These are phyloP conservation scores for Ichneumoninae sp. DNA, from an alignment of 2,888 invertebrate genomes.

Conservation along the genomic window DNA sequence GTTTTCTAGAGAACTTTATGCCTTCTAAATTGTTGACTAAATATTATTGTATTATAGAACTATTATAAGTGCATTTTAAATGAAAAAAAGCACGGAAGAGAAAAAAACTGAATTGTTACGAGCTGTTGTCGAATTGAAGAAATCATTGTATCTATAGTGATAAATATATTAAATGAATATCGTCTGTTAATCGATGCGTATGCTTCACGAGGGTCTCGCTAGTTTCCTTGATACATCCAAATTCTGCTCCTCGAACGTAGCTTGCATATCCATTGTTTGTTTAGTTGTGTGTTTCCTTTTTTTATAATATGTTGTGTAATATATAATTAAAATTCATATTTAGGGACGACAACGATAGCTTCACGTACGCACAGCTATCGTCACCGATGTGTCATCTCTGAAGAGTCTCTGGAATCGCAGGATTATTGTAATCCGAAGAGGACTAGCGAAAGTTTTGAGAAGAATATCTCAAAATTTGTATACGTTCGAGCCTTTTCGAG, in stretches of 20 bases:
- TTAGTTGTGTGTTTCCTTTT: constrained; percentile 13
- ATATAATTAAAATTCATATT: constrained; percentile 65
- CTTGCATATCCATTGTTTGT: not conserved
- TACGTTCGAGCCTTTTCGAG: constrained; percentile 4
- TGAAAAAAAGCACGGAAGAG: constrained; percentile 41
- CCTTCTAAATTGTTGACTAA: constrained; percentile 3
- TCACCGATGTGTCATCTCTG: constrained; percentile 80
- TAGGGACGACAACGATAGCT: constrained; percentile 77
- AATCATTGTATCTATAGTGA: constrained; percentile 60
- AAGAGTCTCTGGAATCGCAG: constrained; percentile 62
- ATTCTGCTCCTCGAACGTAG: constrained; percentile 34
- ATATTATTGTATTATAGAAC: constrained; percentile 30
- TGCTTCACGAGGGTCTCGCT: constrained; percentile 18
- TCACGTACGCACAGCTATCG: constrained; percentile 68
- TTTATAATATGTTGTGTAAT: constrained; percentile 64
- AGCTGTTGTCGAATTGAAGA: constrained; percentile 62
- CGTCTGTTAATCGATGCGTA: constrained; percentile 39
- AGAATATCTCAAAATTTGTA: constrained; percentile 1
- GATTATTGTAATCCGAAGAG: constrained; percentile 14
- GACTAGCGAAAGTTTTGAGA: not conserved
- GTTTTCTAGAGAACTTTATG: constrained; percentile 2
- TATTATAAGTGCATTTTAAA: constrained; percentile 32
- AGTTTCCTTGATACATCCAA: constrained; percentile 31
- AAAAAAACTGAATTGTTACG: constrained; percentile 55
- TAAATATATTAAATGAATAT: constrained; percentile 68